Conservation (phyloP, 2,797 vertebrate species). For the Chrysocyon brachyurus region DNA sequence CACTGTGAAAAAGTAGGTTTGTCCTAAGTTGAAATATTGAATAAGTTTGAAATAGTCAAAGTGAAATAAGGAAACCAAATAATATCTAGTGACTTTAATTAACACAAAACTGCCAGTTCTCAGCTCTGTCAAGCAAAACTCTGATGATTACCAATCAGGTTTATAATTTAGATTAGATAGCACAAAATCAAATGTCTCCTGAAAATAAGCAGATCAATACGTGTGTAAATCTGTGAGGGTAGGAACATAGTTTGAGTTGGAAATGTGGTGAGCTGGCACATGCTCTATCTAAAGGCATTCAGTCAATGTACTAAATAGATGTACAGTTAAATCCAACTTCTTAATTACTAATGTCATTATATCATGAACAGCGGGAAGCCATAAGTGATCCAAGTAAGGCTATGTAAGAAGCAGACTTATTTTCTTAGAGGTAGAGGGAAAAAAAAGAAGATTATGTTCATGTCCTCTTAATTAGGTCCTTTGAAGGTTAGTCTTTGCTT, state of each 20-base stretch:
- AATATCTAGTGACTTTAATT: constrained; percentile 39
- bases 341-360: not conserved
- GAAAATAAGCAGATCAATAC: not conserved
- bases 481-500: not conserved
- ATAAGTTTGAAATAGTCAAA: constrained; percentile 34
- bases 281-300: not conserved
- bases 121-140: not conserved
- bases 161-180: not conserved
- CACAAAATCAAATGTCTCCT: not conserved
- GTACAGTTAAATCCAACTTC: not conserved
- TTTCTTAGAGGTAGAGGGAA: not conserved
- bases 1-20: not conserved
- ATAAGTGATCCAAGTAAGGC: not conserved
- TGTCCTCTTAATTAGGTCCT: not conserved
- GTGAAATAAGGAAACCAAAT: not conserved
- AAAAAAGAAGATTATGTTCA: not conserved
- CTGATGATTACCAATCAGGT: not conserved
- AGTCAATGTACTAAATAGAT: not conserved
- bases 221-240: not conserved
- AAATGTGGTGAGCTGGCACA: not conserved
- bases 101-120: not conserved
- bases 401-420: not conserved
- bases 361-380: not conserved
- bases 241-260: not conserved
- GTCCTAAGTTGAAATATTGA: not conserved